These are phyloP conservation scores for Apocrypta bakeri DNA, from an alignment of 1,140 invertebrate species.

Conservation along the genomic window DNA sequence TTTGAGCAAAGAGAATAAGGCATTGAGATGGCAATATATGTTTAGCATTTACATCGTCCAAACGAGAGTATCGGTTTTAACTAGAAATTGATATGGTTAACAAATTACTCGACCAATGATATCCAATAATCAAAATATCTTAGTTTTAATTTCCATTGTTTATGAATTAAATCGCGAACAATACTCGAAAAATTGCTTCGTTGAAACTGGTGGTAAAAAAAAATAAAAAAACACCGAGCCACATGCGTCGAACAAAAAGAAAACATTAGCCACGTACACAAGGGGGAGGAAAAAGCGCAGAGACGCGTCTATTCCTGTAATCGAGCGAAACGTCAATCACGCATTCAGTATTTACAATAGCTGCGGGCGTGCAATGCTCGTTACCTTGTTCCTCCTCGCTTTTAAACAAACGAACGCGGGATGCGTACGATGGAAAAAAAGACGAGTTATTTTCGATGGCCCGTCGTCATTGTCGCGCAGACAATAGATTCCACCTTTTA, in stretches of 20 bases:
- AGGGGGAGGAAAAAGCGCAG: conserved; percentile 15
- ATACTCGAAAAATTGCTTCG: not conserved
- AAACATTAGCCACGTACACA: not conserved
- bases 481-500: conserved; percentile 8
- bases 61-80: too few relatives aligned
- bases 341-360: conserved; percentile 29
- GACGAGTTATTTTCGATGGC: not conserved
- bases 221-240: conserved; percentile 1
- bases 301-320: conserved; percentile 15
- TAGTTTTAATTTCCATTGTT: too few relatives aligned
- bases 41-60: too few relatives aligned
- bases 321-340: conserved; percentile 43
- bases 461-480: not conserved
- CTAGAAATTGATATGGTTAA: too few relatives aligned
- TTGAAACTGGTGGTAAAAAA: not conserved
- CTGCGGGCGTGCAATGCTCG: conserved; percentile 14
- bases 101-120: too few relatives aligned
- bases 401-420: not conserved
- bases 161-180: too few relatives aligned
- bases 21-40: too few relatives aligned
- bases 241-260: not conserved
- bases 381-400: conserved; percentile 16
- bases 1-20: too few relatives aligned
- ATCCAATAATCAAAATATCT: too few relatives aligned
- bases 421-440: not conserved